These are phyloP conservation scores for Todiramphus chloris DNA, from an alignment of 2,113 vertebrate genomes.

Conservation along the genomic window DNA sequence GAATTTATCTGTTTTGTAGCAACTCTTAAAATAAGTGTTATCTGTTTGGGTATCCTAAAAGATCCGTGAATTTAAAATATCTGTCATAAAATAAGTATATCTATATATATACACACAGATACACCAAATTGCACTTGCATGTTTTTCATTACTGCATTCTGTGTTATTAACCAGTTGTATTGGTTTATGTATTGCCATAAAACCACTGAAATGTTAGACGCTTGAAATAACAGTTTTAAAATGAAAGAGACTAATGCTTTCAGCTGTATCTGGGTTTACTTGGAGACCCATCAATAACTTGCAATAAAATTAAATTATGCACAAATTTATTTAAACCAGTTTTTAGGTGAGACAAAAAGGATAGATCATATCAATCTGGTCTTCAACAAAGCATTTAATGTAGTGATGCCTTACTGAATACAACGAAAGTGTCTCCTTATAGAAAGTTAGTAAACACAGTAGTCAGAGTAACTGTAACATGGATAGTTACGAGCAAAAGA, in stretches of 20 bases:
- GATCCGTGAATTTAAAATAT: conserved; percentile 6
- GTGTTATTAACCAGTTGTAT: background rate
- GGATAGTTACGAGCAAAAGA: background rate
- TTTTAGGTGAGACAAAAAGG: background rate
- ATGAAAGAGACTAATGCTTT: background rate
- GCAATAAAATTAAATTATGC: background rate
- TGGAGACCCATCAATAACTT: background rate
- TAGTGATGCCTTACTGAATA: background rate
- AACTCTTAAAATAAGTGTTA: background rate
- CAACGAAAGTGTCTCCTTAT: background rate
- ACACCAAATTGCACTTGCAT: background rate
- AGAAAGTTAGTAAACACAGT: background rate
- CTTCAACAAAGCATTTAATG: background rate
- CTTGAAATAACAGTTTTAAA: background rate
- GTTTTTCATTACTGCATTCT: conserved; percentile 17
- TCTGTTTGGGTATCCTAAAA: background rate
- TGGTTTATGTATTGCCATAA: conserved; percentile 6
- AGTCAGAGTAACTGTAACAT: background rate
- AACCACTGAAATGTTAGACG: background rate
- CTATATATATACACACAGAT: background rate
- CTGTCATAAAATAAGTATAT: background rate
- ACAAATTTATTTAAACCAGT: background rate
- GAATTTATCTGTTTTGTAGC: background rate
- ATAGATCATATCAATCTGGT: background rate
- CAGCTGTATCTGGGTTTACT: background rate